Conservation (phyloP, 2,113 vertebrate species). For the Rhea americana region DNA sequence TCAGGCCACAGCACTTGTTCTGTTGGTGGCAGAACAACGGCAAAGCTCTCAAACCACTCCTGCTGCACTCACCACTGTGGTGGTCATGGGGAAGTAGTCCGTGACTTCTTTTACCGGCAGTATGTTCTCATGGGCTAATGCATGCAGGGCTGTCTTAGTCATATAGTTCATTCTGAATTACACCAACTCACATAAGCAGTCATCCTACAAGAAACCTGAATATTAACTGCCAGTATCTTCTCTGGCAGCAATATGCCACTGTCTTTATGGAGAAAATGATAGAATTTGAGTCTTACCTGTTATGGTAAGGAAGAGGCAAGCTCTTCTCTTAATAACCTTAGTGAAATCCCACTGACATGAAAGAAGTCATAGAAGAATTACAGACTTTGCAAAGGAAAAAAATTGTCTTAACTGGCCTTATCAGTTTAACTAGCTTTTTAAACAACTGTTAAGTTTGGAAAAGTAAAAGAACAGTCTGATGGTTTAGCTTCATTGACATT, state of each 20-base stretch:
- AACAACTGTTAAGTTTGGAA: background rate
- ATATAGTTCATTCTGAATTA: background rate
- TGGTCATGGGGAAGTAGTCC: background rate
- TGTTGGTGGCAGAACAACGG: accelerated
- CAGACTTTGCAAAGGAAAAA: background rate
- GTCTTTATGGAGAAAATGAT: background rate
- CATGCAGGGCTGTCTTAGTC: background rate
- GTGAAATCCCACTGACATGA: background rate
- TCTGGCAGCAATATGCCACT: background rate
- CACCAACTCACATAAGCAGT: background rate
- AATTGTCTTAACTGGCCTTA: background rate
- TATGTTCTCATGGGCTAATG: background rate
- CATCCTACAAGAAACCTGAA: background rate
- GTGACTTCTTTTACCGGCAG: background rate
- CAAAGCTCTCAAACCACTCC: background rate
- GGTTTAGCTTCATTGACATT: background rate
- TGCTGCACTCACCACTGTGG: background rate
- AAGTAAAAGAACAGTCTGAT: background rate
- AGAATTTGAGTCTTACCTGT: background rate
- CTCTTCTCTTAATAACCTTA: background rate
- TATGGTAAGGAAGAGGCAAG: background rate
- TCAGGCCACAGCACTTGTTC: background rate
- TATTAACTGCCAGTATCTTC: background rate
- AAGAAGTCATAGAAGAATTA: background rate
- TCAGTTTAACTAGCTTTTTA: background rate